Percentiles rank a stretch among this genome's conserved stretches.
Conservation (phyloP, 1,140 invertebrate genomes). For the Coelopa frigida region DNA sequence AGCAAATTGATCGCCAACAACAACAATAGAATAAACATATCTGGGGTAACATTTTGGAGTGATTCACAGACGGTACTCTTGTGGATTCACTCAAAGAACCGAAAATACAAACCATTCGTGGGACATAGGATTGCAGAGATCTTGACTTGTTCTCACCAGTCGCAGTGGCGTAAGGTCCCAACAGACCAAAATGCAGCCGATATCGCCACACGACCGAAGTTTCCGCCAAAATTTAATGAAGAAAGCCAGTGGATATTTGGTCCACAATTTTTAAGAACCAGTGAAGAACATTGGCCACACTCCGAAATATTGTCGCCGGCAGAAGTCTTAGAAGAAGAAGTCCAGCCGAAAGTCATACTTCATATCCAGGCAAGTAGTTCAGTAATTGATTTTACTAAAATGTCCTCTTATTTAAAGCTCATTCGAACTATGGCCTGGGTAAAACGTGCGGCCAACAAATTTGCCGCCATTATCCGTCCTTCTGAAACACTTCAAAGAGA, state of each 20-base stretch:
- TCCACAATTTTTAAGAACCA: constrained; percentile 16
- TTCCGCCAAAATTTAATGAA: not conserved
- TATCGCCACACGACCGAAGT: constrained; percentile 12
- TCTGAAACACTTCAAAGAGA: no score
- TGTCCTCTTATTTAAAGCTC: constrained; percentile 1
- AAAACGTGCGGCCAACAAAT: not conserved
- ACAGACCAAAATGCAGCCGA: constrained; percentile 30
- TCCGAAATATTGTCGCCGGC: not conserved
- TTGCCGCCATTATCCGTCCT: no score
- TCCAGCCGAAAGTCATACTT: no score
- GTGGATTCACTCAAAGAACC: constrained; percentile 25
- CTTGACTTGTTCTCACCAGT: constrained; percentile 12
- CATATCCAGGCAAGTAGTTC: not conserved
- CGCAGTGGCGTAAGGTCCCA: constrained; percentile 24
- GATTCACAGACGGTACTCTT: constrained; percentile 33
- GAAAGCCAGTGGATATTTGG: constrained; percentile 16
- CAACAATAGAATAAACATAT: constrained; percentile 4
- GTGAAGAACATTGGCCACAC: constrained; percentile 14
- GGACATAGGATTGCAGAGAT: constrained; percentile 44
- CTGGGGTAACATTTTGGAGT: constrained; percentile 24
- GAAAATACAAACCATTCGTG: constrained; percentile 39
- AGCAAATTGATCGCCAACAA: not conserved
- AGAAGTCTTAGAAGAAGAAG: not conserved
- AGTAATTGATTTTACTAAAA: not conserved
- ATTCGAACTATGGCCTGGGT: not conserved